A percentile compares a stretch with the other conserved stretches of the same genome.
phyloP scores from a whole-genome alignment of 1,140 invertebrate species.

The Cheumatopsyche charites region DNA sequence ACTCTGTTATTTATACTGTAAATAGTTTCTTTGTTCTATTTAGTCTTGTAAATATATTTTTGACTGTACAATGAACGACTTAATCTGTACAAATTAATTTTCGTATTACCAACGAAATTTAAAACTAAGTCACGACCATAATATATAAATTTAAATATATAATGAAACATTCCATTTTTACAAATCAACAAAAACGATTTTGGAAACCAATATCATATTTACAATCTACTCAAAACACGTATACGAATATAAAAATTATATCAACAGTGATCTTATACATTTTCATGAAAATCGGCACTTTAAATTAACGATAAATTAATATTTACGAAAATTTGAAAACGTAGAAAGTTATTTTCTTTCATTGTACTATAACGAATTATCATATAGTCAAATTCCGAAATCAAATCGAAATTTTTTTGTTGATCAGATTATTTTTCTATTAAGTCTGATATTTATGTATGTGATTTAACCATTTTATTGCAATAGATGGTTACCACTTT shows the following conservation, averaged over 20 bases:
- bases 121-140: conserved; percentile 37
- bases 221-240: conserved; percentile 25
- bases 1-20: conserved; percentile 21
- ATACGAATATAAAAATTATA: conserved; percentile 44
- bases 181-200: conserved; percentile 4
- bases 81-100: conserved; percentile 46
- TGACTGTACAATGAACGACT: conserved; percentile 38
- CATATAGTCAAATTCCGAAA: not conserved
- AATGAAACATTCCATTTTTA: conserved; percentile 32
- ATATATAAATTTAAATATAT: conserved; percentile 15
- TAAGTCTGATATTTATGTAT: not conserved
- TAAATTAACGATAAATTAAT: not conserved
- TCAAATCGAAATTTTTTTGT: not conserved
- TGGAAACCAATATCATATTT: not conserved
- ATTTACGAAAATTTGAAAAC: not conserved
- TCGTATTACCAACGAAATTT: conserved; percentile 47
- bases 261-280: conserved; percentile 26
- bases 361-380: not conserved
- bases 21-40: conserved; percentile 20
- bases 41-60: conserved; percentile 42
- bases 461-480: not conserved
- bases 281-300: not conserved
- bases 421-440: not conserved
- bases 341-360: conserved; percentile 4
- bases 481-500: conserved; percentile 33